Evolutionary conservation across 2,888 invertebrate genomes (phyloP).

Genomic region (Neoaliturus tenellus): DNA sequence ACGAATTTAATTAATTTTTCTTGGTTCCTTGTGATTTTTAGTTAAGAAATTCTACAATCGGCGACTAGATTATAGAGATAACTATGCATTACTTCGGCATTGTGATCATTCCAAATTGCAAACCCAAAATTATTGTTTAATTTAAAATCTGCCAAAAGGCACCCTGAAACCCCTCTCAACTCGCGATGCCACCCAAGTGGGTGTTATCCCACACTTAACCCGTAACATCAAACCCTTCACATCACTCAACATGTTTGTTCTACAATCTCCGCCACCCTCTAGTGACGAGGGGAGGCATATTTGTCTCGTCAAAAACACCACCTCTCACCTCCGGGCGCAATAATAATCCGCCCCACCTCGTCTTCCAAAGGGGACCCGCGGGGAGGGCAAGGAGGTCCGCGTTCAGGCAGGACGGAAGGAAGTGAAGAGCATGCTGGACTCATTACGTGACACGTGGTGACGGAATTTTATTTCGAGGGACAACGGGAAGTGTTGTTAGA

Average conservation of each 20-base stretch:
- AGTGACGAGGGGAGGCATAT: background rate
- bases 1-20: too few species aligned
- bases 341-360: background rate
- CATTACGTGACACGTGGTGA: background rate
- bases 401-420: background rate
- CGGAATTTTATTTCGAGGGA: background rate
- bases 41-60: too few species aligned
- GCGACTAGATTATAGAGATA: too few species aligned
- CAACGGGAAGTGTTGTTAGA: too few species aligned
- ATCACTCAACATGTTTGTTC: background rate
- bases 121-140: too few species aligned
- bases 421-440: background rate
- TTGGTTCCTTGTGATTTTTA: too few species aligned
- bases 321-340: background rate
- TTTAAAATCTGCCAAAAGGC: too few species aligned
- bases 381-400: background rate
- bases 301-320: background rate
- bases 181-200: background rate
- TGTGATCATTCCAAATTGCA: too few species aligned
- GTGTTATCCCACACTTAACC: too few species aligned
- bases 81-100: too few species aligned
- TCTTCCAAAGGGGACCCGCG: background rate
- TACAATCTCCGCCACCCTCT: background rate
- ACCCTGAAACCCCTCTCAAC: background rate
- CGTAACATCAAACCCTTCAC: background rate